Evolutionary conservation across 2,888 invertebrate species (phyloP), one percentile per base, ranked within the genome.

Genomic region (Amiota communis): DNA sequence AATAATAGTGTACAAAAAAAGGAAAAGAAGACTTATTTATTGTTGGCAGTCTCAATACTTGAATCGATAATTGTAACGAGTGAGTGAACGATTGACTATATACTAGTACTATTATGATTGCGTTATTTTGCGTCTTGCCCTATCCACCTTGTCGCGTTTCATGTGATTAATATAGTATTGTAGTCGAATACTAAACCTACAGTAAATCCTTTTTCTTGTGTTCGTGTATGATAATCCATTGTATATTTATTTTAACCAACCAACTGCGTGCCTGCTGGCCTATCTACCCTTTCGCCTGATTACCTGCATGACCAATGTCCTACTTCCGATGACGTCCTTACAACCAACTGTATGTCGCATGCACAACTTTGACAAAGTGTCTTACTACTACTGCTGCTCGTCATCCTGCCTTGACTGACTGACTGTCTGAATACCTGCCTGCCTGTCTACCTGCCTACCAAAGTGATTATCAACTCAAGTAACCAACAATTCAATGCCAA

Each of bases 21-120:
- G 8, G 53, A 13, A 49, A 68, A 53, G 46, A 46, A 63, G 36
- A 17, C 51, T 68, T 51, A 51, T 68, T 79, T 78, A 36, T 36
- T 36, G 36, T 36, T 59, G 81, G 78, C 78, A 75, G 76, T 74
- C 79, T 74, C 80, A 84, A 36, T 36, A 36, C 36, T 36, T 6
- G 6, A 84, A 83, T 83, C 83, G 83, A 83, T 83, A 83, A 84
- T 68, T 68, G 67, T 68, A 74, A 78, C 59, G 70, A 64, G 13
- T 48, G 70, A 70, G 57, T 68, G 23, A 49, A 47, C 69, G 51
- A 36, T 53, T 36, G 48, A 15, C 10, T 59, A 15, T 13, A 15
- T 68, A 1, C 67, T 23, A n/a, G n/a, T n/a, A n/a, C n/a, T n/a
- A n/a, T n/a, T n/a, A 67, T 51, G 67, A 67, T 67, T 67, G 51